phyloP scores from a whole-genome alignment of 2,113 vertebrate species.

The Amphiprion percula region DNA sequence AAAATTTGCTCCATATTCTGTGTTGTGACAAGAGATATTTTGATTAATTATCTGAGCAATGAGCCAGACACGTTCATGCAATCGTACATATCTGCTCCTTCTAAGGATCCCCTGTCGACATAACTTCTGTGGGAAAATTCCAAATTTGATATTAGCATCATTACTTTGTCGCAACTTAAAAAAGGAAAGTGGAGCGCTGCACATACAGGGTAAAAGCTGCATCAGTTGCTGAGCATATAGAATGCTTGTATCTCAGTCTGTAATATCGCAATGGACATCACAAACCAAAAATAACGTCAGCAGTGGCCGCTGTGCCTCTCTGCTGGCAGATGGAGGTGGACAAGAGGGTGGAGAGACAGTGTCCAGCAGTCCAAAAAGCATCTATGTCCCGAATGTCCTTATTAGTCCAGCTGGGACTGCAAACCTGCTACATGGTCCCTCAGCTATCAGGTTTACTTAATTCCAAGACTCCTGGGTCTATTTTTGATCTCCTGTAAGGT shows the following conservation, averaged over 20 bases:
- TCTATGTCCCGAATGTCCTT: conserved; percentile 82
- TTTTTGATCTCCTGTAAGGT: conserved; percentile 84
- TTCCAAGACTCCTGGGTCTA: conserved; percentile 86
- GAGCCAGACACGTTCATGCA: not conserved
- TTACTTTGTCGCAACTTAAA: conserved; percentile 18
- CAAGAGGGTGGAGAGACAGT: conserved; percentile 55
- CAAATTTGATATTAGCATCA: conserved; percentile 21
- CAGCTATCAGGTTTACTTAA: conserved; percentile 83
- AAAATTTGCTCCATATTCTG: not conserved
- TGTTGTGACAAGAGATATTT: conserved; percentile 27
- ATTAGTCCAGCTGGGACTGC: conserved; percentile 85
- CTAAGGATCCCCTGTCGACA: not conserved
- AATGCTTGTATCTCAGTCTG: conserved; percentile 40
- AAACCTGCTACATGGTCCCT: conserved; percentile 64
- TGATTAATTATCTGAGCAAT: not conserved
- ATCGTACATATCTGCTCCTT: not conserved
- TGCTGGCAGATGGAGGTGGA: conserved; percentile 53
- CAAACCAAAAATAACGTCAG: conserved; percentile 78
- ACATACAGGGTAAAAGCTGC: conserved; percentile 61
- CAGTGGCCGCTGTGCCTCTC: conserved; percentile 18
- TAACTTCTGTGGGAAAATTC: conserved; percentile 14
- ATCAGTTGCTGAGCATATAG: conserved; percentile 59
- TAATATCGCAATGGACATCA: conserved; percentile 65
- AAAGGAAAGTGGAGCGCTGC: conserved; percentile 39
- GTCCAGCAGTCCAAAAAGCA: conserved; percentile 69